Conservation (phyloP, 2,888 invertebrate genomes). For the Drosophila neotestacea region DNA sequence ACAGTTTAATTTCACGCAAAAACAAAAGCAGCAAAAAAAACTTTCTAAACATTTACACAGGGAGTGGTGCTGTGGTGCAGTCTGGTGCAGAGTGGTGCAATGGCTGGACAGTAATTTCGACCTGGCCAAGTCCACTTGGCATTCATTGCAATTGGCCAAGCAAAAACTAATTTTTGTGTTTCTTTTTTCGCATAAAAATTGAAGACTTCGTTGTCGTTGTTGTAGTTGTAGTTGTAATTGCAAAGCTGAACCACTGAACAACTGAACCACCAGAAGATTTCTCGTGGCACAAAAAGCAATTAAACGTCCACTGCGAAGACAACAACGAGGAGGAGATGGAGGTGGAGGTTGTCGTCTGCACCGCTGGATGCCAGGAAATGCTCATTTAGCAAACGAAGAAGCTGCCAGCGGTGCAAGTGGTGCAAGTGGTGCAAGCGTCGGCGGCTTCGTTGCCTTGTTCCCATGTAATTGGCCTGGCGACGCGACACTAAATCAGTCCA, state of each 20-base stretch:
- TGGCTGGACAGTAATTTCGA: constrained; percentile 10
- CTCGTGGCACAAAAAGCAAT: constrained; percentile 82
- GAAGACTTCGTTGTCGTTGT: constrained; percentile 37
- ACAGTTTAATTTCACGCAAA: constrained; percentile 72
- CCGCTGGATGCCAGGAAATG: constrained; percentile 86
- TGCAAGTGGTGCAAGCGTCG: background rate
- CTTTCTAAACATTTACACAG: constrained; percentile 62
- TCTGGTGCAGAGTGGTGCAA: constrained; percentile 6
- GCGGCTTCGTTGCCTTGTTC: constrained; percentile 38
- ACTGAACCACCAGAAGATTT: constrained; percentile 63
- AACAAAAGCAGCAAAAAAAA: constrained; percentile 41
- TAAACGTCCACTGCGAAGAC: constrained; percentile 83
- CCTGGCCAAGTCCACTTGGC: constrained; percentile 31
- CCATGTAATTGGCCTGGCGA: constrained; percentile 72
- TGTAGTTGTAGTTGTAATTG: constrained; percentile 53
- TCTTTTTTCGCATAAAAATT: constrained; percentile 55
- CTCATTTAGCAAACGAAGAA: constrained; percentile 82
- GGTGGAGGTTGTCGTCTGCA: constrained; percentile 68
- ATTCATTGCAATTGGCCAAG: constrained; percentile 50
- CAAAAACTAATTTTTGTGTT: constrained; percentile 46
- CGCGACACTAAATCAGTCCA: constrained; percentile 80
- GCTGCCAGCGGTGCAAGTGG: constrained; percentile 11
- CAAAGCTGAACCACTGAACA: constrained; percentile 23
- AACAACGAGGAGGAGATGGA: constrained; percentile 17
- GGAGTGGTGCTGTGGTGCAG: constrained; percentile 27